Conservation (phyloP, 2,797 vertebrate genomes). For the Pterois miles region DNA sequence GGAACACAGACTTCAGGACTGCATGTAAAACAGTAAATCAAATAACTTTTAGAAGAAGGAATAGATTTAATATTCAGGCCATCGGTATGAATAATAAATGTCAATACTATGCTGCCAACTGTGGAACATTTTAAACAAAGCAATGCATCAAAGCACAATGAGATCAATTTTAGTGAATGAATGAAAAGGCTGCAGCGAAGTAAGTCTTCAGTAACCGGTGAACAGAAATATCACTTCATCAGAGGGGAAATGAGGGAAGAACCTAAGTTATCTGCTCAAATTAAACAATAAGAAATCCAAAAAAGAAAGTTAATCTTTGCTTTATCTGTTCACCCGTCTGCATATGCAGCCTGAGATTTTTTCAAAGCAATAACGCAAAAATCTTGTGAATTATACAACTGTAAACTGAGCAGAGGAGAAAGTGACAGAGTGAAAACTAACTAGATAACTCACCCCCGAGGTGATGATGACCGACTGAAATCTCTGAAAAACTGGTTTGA, state of each 20-base stretch:
- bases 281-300: neutral
- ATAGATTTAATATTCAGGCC: neutral
- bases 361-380: neutral
- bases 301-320: neutral
- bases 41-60: neutral
- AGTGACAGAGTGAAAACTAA: no score
- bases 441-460: slow-evolving; percentile 85
- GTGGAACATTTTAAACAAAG: neutral
- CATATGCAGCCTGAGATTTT: neutral
- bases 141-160: neutral
- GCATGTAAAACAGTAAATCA: neutral
- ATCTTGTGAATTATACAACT: neutral
- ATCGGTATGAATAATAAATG: neutral
- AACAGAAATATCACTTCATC: rapidly evolving
- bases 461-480: slow-evolving; percentile 96
- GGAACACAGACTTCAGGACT: neutral
- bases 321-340: rapidly evolving
- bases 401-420: neutral
- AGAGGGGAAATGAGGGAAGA: neutral
- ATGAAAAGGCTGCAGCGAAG: neutral
- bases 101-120: neutral
- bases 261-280: neutral
- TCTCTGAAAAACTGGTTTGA: slow-evolving; percentile 93
- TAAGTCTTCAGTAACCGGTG: neutral
- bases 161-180: neutral